These are phyloP conservation scores for Chaetodon trifasciatus DNA, from an alignment of 2,797 vertebrate species.

Conservation along the genomic window DNA sequence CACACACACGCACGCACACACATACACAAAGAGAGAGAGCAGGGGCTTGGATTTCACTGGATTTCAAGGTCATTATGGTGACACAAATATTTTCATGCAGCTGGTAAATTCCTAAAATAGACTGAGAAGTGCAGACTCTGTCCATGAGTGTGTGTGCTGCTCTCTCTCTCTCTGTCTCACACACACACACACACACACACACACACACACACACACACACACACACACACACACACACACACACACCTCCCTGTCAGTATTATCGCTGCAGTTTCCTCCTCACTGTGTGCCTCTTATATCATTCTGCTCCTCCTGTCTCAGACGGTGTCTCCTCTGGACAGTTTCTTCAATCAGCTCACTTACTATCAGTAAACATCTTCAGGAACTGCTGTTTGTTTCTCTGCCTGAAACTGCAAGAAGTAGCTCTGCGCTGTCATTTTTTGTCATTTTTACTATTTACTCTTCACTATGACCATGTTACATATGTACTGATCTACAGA, in stretches of 20 bases:
- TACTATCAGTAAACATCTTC: not conserved
- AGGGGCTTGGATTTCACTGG: not conserved
- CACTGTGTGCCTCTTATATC: not conserved
- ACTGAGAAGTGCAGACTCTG: not conserved
- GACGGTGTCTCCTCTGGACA: not conserved
- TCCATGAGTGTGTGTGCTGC: not conserved
- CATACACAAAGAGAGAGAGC: not conserved
- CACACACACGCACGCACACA: not conserved
- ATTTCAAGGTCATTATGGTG: not conserved
- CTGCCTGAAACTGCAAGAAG: too few species aligned
- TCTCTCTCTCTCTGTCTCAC: not conserved
- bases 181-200: not conserved
- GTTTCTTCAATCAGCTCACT: not conserved
- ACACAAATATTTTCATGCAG: not conserved
- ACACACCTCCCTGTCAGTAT: not conserved
- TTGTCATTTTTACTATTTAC: not conserved
- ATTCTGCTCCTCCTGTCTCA: constrained; percentile 4
- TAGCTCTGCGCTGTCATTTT: not conserved
- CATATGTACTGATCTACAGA: too few species aligned
- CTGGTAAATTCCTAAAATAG: constrained; percentile 10
- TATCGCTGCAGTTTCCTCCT: constrained; percentile 11
- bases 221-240: not conserved
- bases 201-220: too few species aligned
- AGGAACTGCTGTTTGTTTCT: not conserved
- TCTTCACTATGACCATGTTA: not conserved